Evolutionary conservation across 2,888 invertebrate species (phyloP).

Genomic region (Mesorhabditis sp.): DNA sequence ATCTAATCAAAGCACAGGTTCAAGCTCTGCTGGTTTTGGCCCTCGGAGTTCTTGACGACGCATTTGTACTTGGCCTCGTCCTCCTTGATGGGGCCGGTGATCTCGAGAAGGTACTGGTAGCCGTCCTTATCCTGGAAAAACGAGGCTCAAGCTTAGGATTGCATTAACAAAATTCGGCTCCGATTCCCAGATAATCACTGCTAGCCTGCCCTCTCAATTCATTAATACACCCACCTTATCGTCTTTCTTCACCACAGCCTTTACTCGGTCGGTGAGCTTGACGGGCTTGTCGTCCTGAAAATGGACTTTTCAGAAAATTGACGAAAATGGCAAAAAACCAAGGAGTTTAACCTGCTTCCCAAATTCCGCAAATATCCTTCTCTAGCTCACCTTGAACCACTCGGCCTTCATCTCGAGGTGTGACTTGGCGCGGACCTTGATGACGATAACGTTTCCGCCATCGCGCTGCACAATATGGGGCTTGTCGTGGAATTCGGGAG

Average conservation of each 20-base stretch:
- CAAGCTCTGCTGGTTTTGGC: conserved; percentile 56
- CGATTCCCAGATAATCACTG: not conserved
- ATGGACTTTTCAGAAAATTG: conserved; percentile 13
- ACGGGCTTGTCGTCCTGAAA: conserved; percentile 57
- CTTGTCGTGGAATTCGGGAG: conserved; percentile 59
- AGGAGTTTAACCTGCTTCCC: conserved; percentile 16
- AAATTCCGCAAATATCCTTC: conserved; percentile 1
- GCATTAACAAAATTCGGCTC: not conserved
- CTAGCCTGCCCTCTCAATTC: not conserved
- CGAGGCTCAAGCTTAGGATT: not conserved
- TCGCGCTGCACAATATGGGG: conserved; percentile 58
- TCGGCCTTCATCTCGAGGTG: conserved; percentile 55
- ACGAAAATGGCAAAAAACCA: conserved; percentile 11
- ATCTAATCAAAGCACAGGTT: conserved; percentile 55
- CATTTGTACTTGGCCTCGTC: conserved; percentile 57
- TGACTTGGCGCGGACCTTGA: conserved; percentile 57
- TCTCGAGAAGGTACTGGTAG: conserved; percentile 52
- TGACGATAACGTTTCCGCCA: conserved; percentile 55
- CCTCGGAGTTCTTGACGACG: conserved; percentile 56
- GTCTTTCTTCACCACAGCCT: conserved; percentile 53
- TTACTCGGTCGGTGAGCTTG: conserved; percentile 52
- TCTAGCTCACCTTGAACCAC: conserved; percentile 53
- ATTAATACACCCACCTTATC: conserved; percentile 35
- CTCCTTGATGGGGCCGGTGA: conserved; percentile 54
- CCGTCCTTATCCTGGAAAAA: conserved; percentile 45